Base-by-base conservation (phyloP, 2,113 vertebrate genomes). In the Amblyornis subalaris region DNA sequence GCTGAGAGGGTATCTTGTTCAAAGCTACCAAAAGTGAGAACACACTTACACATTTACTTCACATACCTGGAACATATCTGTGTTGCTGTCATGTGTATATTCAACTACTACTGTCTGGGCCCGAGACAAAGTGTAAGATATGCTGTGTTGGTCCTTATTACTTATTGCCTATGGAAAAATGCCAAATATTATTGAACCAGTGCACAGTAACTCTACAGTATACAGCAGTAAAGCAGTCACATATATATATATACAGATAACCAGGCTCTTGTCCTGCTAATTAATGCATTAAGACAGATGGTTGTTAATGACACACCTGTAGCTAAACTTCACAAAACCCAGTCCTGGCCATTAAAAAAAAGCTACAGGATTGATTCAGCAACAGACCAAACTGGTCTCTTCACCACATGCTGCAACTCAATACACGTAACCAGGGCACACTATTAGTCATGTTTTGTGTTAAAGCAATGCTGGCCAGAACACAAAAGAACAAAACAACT, bases 131-230 rank as follows among this genome's bases (percentile, higher is more conserved):
- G 99, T 99, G 66, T 99, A 99, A 14, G 99, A 99, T 98, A 99
- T 99, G 97, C 99, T 99, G 97, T 99, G 99, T 98, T 99, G 99
- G 98, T 99, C 99, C 98, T 99, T 99, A 97, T 99, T 99, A 97
- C 99, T 99, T 98, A 99, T 99, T 97, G 99, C 99, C 99, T 99
- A 51, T 1, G 55, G 70, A 82, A 87, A 90, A 95, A 90, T 7
- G 31, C 38, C 74, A 83, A 54, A 25, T 42, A 36, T 93, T 93
- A 95, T 9, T 86, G 36, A 77, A 85, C 14, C 23, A 62, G 16
- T 9, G 28, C 80, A 73, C 48, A 88, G 2, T 4, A 69, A 72
- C 48, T 58, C 36, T n/a, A 57, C n/a, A 23, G 14, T 53, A 76
- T 12, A 79, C 23, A 90, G 22, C 51, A 91, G n/a, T 54, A 73